Conservation (phyloP, 2,113 vertebrate species). For the Emydocephalus ijimae region DNA sequence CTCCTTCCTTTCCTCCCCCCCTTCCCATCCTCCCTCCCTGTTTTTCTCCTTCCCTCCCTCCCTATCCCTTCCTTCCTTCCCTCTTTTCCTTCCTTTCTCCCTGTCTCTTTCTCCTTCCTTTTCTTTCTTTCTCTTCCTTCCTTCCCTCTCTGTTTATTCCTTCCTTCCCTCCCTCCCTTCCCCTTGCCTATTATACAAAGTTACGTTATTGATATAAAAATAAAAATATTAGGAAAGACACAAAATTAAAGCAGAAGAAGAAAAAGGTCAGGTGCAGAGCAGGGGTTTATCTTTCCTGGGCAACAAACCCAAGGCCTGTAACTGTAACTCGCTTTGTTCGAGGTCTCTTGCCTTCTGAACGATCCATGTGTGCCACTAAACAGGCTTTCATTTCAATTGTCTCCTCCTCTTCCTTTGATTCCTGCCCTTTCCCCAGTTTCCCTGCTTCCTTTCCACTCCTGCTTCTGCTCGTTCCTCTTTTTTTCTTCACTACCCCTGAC, state of each 20-base stretch:
- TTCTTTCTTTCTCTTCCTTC: too few relatives aligned
- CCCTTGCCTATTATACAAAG: too few relatives aligned
- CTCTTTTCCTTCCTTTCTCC: too few relatives aligned
- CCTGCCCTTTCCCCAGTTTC: background rate
- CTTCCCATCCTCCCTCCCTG: too few relatives aligned
- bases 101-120: too few relatives aligned
- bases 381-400: background rate
- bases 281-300: background rate
- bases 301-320: background rate
- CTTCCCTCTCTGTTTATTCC: too few relatives aligned
- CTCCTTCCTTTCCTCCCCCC: too few relatives aligned
- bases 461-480: background rate
- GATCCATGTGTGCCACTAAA: background rate
- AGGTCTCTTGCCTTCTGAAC: background rate
- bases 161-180: too few relatives aligned
- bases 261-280: background rate
- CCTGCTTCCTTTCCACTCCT: background rate
- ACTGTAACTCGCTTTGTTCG: background rate
- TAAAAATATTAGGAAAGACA: background rate
- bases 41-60: too few relatives aligned
- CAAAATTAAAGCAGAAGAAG: background rate
- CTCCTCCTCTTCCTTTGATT: background rate
- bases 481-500: background rate
- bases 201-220: too few relatives aligned
- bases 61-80: too few relatives aligned